phyloP scores from a whole-genome alignment of 2,888 invertebrate genomes.

The Alsophila aescularia region DNA sequence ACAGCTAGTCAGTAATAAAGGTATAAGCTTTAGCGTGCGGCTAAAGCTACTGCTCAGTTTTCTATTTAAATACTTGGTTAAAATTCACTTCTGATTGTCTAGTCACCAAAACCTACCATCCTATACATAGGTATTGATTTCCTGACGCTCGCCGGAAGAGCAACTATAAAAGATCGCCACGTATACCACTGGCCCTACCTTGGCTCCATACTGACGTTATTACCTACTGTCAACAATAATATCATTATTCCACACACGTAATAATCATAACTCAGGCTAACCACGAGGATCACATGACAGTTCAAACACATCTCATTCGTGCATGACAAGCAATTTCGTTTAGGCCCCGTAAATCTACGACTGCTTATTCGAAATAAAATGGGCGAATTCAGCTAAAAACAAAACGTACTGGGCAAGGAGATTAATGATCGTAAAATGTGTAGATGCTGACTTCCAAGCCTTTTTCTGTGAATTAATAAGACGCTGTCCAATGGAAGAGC shows the following conservation, averaged over 20 bases:
- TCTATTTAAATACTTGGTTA: too few relatives aligned
- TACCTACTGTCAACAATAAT: conserved; percentile 30
- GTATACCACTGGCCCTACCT: not conserved
- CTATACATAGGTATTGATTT: not conserved
- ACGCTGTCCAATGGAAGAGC: conserved; percentile 22
- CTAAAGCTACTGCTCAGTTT: too few relatives aligned
- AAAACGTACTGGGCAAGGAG: conserved; percentile 44
- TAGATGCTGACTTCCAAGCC: conserved; percentile 40
- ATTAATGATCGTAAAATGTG: conserved; percentile 50
- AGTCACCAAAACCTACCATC: too few relatives aligned
- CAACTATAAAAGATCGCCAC: conserved; percentile 1
- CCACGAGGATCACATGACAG: conserved; percentile 29
- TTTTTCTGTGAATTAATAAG: conserved; percentile 44
- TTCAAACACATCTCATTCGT: conserved; percentile 26
- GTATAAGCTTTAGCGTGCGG: too few relatives aligned
- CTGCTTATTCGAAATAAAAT: conserved; percentile 35
- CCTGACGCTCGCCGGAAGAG: not conserved
- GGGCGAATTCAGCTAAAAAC: conserved; percentile 44
- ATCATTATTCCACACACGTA: conserved; percentile 33
- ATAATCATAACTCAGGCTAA: conserved; percentile 39
- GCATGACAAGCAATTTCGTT: conserved; percentile 37
- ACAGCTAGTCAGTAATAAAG: too few relatives aligned
- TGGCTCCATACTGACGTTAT: not conserved
- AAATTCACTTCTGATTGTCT: too few relatives aligned
- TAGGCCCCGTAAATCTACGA: conserved; percentile 20